Evolutionary conservation across 1,140 invertebrate genomes (phyloP).

Genomic region (Chrysopa pallens): DNA sequence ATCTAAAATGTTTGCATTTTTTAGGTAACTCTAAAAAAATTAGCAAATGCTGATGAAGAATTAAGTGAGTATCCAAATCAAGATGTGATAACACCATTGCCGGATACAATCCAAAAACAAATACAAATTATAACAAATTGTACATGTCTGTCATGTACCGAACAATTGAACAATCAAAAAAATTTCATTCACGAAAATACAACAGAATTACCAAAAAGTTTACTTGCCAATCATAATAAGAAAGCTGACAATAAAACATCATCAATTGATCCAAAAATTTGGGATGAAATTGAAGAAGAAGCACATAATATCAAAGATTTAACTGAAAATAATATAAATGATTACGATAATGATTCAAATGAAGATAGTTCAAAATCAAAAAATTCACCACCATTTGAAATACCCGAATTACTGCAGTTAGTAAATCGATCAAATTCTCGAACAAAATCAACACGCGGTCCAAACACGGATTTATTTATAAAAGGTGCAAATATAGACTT

Average conservation of each 20-base stretch:
- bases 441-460: slow-evolving; percentile 3
- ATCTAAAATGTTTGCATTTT: background rate
- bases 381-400: slow-evolving; percentile 3
- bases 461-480: slow-evolving; percentile 3
- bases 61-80: background rate
- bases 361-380: background rate
- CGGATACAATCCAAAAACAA: slow-evolving; percentile 33
- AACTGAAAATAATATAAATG: background rate
- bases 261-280: too few species aligned
- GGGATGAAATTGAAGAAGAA: background rate
- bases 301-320: background rate
- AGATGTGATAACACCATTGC: slow-evolving; percentile 14
- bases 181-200: slow-evolving; percentile 15
- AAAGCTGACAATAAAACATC: background rate
- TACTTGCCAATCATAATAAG: slow-evolving; percentile 8
- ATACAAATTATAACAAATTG: slow-evolving; percentile 46
- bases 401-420: slow-evolving; percentile 11
- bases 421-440: background rate
- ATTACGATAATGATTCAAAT: background rate
- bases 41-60: background rate
- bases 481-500: background rate
- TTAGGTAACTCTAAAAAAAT: background rate
- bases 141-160: slow-evolving; percentile 35
- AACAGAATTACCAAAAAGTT: slow-evolving; percentile 13
- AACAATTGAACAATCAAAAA: slow-evolving; percentile 6